Conservation (phyloP, 2,888 invertebrate genomes). For the Aspidiotus destructor region DNA sequence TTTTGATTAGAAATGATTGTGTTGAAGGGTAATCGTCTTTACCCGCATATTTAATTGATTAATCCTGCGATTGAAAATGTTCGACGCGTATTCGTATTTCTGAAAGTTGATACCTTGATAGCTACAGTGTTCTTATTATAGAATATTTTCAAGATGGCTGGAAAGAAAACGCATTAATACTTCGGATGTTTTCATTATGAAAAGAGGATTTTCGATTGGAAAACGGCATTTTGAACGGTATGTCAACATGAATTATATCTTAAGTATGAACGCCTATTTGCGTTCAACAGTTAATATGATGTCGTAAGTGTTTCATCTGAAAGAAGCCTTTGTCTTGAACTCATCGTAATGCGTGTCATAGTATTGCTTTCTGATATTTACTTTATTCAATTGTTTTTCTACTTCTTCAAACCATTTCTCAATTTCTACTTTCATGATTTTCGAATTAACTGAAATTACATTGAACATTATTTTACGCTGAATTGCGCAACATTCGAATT, state of each 20-base stretch:
- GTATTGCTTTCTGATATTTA: too few species aligned
- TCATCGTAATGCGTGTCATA: too few species aligned
- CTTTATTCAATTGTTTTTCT: too few species aligned
- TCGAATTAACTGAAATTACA: too few species aligned
- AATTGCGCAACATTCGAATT: conserved; percentile 26
- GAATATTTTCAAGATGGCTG: conserved; percentile 32
- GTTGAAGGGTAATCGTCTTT: conserved; percentile 15
- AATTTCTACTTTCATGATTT: too few species aligned
- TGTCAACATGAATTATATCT: neutral
- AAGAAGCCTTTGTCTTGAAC: neutral
- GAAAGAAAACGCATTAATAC: conserved; percentile 27
- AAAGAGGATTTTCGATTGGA: conserved; percentile 25
- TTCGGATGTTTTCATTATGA: conserved; percentile 33
- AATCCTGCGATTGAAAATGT: conserved; percentile 11
- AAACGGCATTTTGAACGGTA: conserved; percentile 33
- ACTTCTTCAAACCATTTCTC: too few species aligned
- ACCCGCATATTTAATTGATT: conserved; percentile 7
- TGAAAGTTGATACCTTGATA: conserved; percentile 1
- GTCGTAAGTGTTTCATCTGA: neutral
- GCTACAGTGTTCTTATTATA: conserved; percentile 30
- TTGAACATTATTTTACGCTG: neutral
- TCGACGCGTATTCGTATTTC: conserved; percentile 9
- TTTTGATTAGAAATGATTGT: conserved; percentile 14
- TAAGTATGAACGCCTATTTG: neutral
- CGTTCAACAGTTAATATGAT: neutral